Conservation (phyloP, 2,113 vertebrate genomes). For the Muntiacus muntjak region DNA sequence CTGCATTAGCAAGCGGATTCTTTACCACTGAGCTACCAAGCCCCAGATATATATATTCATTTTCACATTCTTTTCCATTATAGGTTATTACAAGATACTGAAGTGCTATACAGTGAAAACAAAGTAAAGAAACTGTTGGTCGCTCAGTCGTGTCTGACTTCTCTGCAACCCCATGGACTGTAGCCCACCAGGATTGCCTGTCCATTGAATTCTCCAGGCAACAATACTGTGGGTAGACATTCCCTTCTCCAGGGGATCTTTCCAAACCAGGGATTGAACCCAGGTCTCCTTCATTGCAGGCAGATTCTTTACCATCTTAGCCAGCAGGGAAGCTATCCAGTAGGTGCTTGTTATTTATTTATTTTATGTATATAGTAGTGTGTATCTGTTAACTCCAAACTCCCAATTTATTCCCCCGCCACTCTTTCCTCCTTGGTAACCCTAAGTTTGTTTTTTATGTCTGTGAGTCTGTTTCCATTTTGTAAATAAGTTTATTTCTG, state of each 20-base stretch:
- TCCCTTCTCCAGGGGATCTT: not conserved
- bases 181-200: not conserved
- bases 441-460: not conserved
- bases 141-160: not conserved
- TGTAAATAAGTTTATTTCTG: not conserved
- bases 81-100: not conserved
- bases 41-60: not conserved
- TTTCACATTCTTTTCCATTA: not conserved
- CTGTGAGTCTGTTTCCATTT: not conserved
- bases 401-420: not conserved
- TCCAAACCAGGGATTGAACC: not conserved
- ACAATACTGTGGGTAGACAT: not conserved
- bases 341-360: not conserved
- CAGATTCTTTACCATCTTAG: not conserved
- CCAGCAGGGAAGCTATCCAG: not conserved
- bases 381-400: not conserved
- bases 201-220: not conserved
- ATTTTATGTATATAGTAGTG: not conserved
- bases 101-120: not conserved
- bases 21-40: not conserved
- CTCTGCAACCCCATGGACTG: not conserved
- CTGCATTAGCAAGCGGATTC: not conserved
- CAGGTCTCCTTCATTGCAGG: not conserved
- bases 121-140: not conserved
- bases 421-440: not conserved